phyloP scores from a whole-genome alignment of 2,888 invertebrate genomes.

The Campaea margaritaria region DNA sequence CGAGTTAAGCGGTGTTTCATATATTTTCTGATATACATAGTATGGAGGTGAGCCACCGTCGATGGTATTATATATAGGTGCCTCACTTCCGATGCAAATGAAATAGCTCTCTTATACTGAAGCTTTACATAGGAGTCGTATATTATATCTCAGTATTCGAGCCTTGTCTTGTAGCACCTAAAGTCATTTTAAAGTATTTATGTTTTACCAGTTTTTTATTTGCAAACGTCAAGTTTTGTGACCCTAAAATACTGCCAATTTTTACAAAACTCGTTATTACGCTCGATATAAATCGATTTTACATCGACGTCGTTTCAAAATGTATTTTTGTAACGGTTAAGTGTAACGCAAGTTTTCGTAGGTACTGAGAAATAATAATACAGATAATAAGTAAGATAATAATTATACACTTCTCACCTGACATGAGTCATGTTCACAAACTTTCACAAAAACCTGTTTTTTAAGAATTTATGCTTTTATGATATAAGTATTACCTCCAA shows the following conservation, averaged over 20 bases:
- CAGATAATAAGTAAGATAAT: conserved; percentile 1
- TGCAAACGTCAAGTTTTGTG: conserved; percentile 31
- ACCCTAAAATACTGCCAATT: conserved; percentile 38
- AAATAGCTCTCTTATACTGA: conserved; percentile 36
- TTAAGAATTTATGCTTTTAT: conserved; percentile 66
- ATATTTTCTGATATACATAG: conserved; percentile 1
- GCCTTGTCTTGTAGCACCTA: conserved; percentile 24
- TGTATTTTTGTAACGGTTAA: conserved; percentile 40
- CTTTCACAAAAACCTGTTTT: conserved; percentile 64
- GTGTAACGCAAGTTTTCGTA: conserved; percentile 32
- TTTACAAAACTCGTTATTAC: conserved; percentile 29
- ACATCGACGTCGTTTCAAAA: conserved; percentile 31
- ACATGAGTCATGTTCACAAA: conserved; percentile 72
- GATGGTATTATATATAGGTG: conserved; percentile 1
- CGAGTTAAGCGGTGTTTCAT: conserved; percentile 9
- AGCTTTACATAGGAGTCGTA: conserved; percentile 31
- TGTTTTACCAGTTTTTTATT: conserved; percentile 30
- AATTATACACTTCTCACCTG: conserved; percentile 42
- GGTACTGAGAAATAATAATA: conserved; percentile 8
- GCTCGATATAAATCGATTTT: conserved; percentile 33
- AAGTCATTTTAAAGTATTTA: conserved; percentile 45
- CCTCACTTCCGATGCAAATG: conserved; percentile 2
- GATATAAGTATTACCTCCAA: conserved; percentile 82
- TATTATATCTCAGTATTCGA: conserved; percentile 39
- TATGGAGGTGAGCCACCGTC: conserved; percentile 9